Percentiles rank a stretch among this genome's conserved stretches.
phyloP scores from a whole-genome alignment of 1,140 invertebrate genomes.

The Drosophila malerkotliana region DNA sequence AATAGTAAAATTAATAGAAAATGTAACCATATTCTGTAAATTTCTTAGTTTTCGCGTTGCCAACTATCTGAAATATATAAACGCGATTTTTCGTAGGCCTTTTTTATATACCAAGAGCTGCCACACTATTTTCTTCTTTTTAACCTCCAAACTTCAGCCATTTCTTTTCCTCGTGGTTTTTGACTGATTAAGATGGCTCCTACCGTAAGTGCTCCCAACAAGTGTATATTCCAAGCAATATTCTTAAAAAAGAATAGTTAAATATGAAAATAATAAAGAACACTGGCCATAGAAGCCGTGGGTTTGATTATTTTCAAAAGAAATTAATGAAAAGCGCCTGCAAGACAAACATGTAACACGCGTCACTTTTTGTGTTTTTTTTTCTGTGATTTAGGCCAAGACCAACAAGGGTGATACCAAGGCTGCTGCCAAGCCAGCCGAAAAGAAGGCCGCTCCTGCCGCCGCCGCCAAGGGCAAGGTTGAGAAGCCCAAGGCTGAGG shows the following conservation, averaged over 20 bases:
- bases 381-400: slow-evolving; percentile 60
- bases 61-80: neutral
- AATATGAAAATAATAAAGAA: slow-evolving; percentile 18
- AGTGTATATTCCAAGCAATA: slow-evolving; percentile 33
- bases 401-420: slow-evolving; percentile 80
- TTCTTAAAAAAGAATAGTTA: slow-evolving; percentile 1
- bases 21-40: too few species aligned
- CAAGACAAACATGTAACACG: neutral
- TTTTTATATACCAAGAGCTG: neutral
- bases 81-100: neutral
- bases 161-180: slow-evolving; percentile 83
- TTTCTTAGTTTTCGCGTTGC: neutral
- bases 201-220: slow-evolving; percentile 67
- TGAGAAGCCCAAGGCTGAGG: slow-evolving; percentile 82
- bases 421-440: slow-evolving; percentile 74
- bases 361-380: neutral
- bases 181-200: slow-evolving; percentile 80
- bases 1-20: too few species aligned
- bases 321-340: neutral
- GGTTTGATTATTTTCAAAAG: neutral
- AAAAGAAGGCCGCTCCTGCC: slow-evolving; percentile 77
- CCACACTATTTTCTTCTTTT: slow-evolving; percentile 12
- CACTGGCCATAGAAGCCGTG: neutral
- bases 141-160: slow-evolving; percentile 20
- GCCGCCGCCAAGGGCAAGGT: slow-evolving; percentile 82